Evolutionary conservation across 2,888 invertebrate species (phyloP).

Genomic region (Biston betularia): DNA sequence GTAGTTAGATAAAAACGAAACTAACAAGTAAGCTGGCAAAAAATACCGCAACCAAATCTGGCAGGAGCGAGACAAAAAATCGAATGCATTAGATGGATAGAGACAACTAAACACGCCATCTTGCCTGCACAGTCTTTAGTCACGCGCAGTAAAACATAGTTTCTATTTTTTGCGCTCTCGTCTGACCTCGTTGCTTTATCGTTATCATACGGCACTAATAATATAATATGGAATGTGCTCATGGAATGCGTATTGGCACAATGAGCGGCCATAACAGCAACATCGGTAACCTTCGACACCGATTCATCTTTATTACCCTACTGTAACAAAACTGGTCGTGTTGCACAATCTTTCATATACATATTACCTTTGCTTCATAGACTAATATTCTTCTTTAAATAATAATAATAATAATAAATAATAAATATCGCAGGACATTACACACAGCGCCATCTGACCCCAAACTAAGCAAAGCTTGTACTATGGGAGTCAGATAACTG

Average conservation of each 20-base stretch:
- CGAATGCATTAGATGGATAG: conserved; percentile 57
- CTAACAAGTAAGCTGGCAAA: conserved; percentile 58
- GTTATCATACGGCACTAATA: conserved; percentile 80
- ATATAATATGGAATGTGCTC: conserved; percentile 73
- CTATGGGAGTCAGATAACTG: no score
- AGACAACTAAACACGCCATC: conserved; percentile 74
- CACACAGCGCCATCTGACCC: no score
- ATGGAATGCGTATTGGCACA: conserved; percentile 65
- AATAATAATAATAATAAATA: no score
- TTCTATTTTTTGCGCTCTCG: conserved; percentile 84
- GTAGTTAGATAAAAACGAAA: conserved; percentile 63
- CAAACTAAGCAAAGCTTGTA: no score
- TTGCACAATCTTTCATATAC: conserved; percentile 44
- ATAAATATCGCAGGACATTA: no score
- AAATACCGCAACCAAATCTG: conserved; percentile 75
- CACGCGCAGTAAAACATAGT: conserved; percentile 81
- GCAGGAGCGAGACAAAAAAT: conserved; percentile 58
- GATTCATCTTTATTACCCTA: conserved; percentile 63
- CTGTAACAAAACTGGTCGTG: conserved; percentile 50
- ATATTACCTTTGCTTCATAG: conserved; percentile 18
- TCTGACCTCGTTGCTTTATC: conserved; percentile 84
- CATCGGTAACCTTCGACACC: conserved; percentile 71
- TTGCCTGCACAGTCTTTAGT: conserved; percentile 81
- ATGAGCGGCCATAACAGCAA: conserved; percentile 61
- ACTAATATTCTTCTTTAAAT: not conserved